Conservation (phyloP, 2,888 invertebrate species). For the Ectropis crepuscularia region DNA sequence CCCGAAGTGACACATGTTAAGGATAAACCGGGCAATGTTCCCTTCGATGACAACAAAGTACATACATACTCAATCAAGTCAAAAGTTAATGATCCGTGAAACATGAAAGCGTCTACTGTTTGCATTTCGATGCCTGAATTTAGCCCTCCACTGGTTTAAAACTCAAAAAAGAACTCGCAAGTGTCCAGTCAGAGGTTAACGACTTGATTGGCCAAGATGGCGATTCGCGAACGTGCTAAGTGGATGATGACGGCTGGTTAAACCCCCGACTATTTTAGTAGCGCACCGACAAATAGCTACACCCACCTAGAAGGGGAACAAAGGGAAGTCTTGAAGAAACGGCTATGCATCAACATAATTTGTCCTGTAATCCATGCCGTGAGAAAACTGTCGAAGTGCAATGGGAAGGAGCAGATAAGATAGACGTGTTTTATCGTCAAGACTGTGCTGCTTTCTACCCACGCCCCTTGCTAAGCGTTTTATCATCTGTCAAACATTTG, state of each 20-base stretch:
- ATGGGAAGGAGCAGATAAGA: slow-evolving; percentile 60
- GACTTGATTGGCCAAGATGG: slow-evolving; percentile 78
- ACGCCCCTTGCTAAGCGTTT: slow-evolving; percentile 56
- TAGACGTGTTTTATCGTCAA: slow-evolving; percentile 58
- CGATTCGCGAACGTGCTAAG: slow-evolving; percentile 77
- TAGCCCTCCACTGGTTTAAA: slow-evolving; percentile 25
- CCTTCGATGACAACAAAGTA: slow-evolving; percentile 33
- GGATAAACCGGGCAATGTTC: slow-evolving; percentile 40
- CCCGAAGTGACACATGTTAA: slow-evolving; percentile 44
- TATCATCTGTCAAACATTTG: slow-evolving; percentile 73
- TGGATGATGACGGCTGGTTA: slow-evolving; percentile 72
- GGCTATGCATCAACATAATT: slow-evolving; percentile 23
- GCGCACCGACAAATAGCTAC: slow-evolving; percentile 38
- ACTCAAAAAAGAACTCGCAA: slow-evolving; percentile 38
- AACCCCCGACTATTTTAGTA: slow-evolving; percentile 58
- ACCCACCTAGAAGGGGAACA: slow-evolving; percentile 17
- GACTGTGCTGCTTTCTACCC: slow-evolving; percentile 65
- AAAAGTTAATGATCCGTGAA: slow-evolving; percentile 38
- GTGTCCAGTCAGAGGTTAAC: slow-evolving; percentile 69
- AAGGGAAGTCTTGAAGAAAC: slow-evolving; percentile 31
- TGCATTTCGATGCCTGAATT: slow-evolving; percentile 32
- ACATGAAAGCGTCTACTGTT: slow-evolving; percentile 37
- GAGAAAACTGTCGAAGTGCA: slow-evolving; percentile 51
- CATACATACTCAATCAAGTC: slow-evolving; percentile 36
- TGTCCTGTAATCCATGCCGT: slow-evolving; percentile 34